Base-by-base conservation (phyloP, 2,113 vertebrate genomes). In the Datnioides undecimradiatus region DNA sequence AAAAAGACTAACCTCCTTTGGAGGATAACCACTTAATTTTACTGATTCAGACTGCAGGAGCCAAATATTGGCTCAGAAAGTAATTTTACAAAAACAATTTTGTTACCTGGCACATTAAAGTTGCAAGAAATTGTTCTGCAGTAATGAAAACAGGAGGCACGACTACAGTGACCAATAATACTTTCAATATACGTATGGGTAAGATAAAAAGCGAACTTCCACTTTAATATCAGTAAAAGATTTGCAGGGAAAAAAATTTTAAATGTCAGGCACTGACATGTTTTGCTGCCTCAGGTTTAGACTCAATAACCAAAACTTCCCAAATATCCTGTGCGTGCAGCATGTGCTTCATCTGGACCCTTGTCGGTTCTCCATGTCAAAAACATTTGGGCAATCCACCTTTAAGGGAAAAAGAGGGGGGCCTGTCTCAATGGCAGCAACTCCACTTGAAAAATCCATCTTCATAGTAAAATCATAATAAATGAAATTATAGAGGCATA, bases 351-450 rank as follows among this genome's bases (percentile, higher is more conserved):
- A 78, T 45, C 19, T 54, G 3, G 48, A 57, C 49, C 16, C 80
- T 87, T 8, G 19, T 7, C 13, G 14, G 38, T 64, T 55, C 82
- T 87, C 68, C 45, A 87, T 82, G 82, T 84, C 82, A 84, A n/a
- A 71, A 84, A 84, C 86, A 87, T 48, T 62, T 71, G 86, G 59
- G 3, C 43, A 58, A n/a, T n/a, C n/a, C 59, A 38, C 8, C 23
- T 65, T 11, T 11, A 49, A n/a, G n/a, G n/a, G n/a, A 45, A 6
- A 6, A 21, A 27, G n/a, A 38, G 2, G 29, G 3, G 17, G 21
- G 5, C 11, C 34, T 25, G 33, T 19, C 4, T 54, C 29, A 72
- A 10, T 11, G 10, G 34, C 46, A 49, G 52, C 10, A 0, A 34
- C 21, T 17, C 6, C 45, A 1, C 8, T 10, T 17, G 5, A n/a